Evolutionary conservation across 2,888 invertebrate genomes (phyloP).

Genomic region (Sussaba pulchella): DNA sequence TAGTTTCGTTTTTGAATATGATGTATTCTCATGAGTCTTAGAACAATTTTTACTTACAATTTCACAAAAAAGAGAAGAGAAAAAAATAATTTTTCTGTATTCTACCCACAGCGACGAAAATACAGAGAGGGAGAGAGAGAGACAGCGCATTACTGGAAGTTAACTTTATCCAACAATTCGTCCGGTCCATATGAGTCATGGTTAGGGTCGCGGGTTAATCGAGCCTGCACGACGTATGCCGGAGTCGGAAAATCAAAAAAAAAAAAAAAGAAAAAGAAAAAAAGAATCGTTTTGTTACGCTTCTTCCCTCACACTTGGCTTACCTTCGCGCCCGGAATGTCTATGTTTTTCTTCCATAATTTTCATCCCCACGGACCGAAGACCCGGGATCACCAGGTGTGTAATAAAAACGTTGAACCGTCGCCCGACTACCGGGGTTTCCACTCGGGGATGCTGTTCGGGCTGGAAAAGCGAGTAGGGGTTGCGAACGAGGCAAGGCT

Average conservation of each 20-base stretch:
- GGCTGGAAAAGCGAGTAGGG: constrained; percentile 42
- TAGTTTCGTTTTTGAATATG: too few relatives aligned
- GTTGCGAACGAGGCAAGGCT: constrained; percentile 21
- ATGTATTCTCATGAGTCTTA: too few relatives aligned
- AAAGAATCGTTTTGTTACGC: constrained; percentile 65
- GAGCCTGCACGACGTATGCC: constrained; percentile 65
- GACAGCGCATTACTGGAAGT: constrained; percentile 60
- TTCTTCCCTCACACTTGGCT: constrained; percentile 64
- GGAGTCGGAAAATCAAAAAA: constrained; percentile 68
- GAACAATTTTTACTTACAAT: background rate
- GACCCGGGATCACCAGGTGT: constrained; percentile 65
- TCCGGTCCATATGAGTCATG: constrained; percentile 25
- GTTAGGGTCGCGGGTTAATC: constrained; percentile 57
- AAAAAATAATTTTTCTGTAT: too few relatives aligned
- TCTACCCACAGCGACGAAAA: constrained; percentile 17
- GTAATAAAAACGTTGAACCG: constrained; percentile 65
- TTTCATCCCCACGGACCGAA: constrained; percentile 53
- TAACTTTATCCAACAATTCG: constrained; percentile 62
- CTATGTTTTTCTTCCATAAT: constrained; percentile 57
- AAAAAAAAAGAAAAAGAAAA: too few relatives aligned
- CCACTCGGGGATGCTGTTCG: constrained; percentile 45
- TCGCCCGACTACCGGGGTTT: constrained; percentile 37
- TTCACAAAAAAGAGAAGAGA: background rate
- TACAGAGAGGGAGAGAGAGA: constrained; percentile 33
- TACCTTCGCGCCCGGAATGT: constrained; percentile 51